Evolutionary conservation across 2,888 invertebrate species (phyloP), one percentile per base, ranked within the genome.

Genomic region (Girardia tigrina): DNA sequence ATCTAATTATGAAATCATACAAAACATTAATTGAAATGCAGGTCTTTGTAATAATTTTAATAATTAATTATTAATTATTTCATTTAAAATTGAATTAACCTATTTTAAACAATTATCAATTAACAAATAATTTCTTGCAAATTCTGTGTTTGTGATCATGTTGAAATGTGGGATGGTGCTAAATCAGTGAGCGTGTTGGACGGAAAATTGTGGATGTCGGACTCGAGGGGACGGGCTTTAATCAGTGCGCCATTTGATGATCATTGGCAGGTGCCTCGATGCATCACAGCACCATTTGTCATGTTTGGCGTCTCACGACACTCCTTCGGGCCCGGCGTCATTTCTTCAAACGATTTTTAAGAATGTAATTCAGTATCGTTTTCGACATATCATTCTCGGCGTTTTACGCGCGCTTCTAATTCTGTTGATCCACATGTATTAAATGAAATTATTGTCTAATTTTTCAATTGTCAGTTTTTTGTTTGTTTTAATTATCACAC

Each of bases 1-100:
- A 56, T 56, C 23, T 56, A 56, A 56, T 56, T 56, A 56, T 56
- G 23, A 56, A 56, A n/a, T 56, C 56, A 56, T 56, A n/a, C 4
- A 8, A 16, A 56, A n/a, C 56, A 56, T 56, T 56, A 56, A 8
- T 56, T 56, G 56, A 56, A 56, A 36, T n/a, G 23, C 4, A 56
- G 4, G 56, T 56, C 20, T 23, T 56, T 23, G 56, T n/a, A 56
- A 8, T 56, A 56, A 4, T 56, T n/a, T 8, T n/a, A 56, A 56
- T 56, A 56, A 56, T 56, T 56, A 56, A 56, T 56, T 56, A 16
- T 4, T 56, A 56, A 56, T 56, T 56, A 56, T 4, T 56, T 56
- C 23, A 56, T n/a, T 6, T 12, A 4, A 23, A 56, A n/a, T 8
- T 56, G 56, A 16, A 56, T 56, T 56, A 56, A 56, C 56, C 56